A percentile compares a stretch with the other conserved stretches of the same genome.
Conservation (phyloP, 2,888 invertebrate species). For the Prostheceraeus crozeri region DNA sequence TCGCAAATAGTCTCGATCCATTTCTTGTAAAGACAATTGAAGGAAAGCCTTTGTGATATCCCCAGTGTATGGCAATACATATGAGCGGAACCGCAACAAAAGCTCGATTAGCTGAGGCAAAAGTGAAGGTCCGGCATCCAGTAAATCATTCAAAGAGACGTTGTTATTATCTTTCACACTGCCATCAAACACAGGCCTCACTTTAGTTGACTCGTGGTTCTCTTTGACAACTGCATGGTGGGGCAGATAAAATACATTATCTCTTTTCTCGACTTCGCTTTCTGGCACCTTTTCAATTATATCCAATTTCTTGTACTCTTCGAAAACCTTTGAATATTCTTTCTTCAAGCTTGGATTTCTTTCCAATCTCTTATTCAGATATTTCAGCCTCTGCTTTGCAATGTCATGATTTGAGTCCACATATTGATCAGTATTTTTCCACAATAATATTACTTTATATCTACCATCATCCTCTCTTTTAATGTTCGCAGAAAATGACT, state of each 20-base stretch:
- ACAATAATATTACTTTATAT: not conserved
- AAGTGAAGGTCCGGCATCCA: not conserved
- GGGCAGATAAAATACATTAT: slow-evolving; percentile 3
- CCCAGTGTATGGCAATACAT: too few species aligned
- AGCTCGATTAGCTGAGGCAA: not conserved
- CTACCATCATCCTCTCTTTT: not conserved
- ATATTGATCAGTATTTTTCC: too few species aligned
- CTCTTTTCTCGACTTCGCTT: slow-evolving; percentile 9
- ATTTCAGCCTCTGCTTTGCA: too few species aligned
- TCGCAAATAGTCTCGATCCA: too few species aligned
- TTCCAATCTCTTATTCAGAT: too few species aligned
- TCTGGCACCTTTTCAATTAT: slow-evolving; percentile 8
- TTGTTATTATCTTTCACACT: not conserved
- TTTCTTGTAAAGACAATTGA: too few species aligned
- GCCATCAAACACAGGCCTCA: slow-evolving; percentile 4
- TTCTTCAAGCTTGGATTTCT: too few species aligned
- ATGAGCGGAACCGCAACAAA: too few species aligned
- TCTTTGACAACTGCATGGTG: slow-evolving; percentile 10
- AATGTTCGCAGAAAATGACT: not conserved
- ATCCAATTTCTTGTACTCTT: slow-evolving; percentile 5
- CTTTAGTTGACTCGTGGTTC: not conserved
- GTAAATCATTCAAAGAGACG: slow-evolving; percentile 7
- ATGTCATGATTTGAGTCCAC: too few species aligned
- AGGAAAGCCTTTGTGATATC: too few species aligned
- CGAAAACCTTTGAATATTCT: not conserved